These are phyloP conservation scores for Myotis lucifugus DNA, from an alignment of 2,113 vertebrate species.

Conservation along the genomic window DNA sequence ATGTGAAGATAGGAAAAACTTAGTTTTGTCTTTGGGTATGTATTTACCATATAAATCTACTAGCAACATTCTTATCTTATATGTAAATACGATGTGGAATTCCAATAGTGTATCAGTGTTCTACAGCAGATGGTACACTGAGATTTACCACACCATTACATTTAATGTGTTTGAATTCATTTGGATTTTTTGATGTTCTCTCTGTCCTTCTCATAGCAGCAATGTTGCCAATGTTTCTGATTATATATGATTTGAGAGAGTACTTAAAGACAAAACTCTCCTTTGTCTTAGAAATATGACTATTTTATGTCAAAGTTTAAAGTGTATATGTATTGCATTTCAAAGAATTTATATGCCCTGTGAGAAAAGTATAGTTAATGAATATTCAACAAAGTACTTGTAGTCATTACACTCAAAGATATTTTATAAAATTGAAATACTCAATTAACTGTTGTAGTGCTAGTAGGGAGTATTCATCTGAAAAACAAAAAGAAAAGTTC, in stretches of 20 bases:
- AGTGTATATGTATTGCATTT: constrained; percentile 82
- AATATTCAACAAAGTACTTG: constrained; percentile 87
- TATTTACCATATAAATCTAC: constrained; percentile 87
- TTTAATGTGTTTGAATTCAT: constrained; percentile 92
- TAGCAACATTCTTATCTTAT: constrained; percentile 88
- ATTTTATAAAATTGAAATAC: constrained; percentile 83
- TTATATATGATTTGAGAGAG: constrained; percentile 89
- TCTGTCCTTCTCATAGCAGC: constrained; percentile 85
- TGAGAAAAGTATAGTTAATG: constrained; percentile 85
- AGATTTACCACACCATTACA: constrained; percentile 93
- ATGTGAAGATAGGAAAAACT: constrained; percentile 86
- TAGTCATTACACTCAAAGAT: constrained; percentile 82
- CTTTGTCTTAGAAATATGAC: constrained; percentile 85
- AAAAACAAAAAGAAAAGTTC: constrained; percentile 76
- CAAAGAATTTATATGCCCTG: constrained; percentile 82
- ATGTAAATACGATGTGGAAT: constrained; percentile 93
- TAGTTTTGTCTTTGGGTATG: constrained; percentile 86
- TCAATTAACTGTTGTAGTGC: constrained; percentile 81
- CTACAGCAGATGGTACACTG: constrained; percentile 89
- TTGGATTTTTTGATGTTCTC: constrained; percentile 90
- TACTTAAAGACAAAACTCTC: constrained; percentile 85
- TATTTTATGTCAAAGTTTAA: constrained; percentile 87
- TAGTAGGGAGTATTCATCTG: constrained; percentile 75
- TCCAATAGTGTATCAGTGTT: constrained; percentile 88
- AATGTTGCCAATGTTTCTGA: constrained; percentile 87